Percentiles rank a stretch among this genome's conserved stretches.
phyloP scores from a whole-genome alignment of 2,888 invertebrate species.

The Carpatolechia fugitivella region DNA sequence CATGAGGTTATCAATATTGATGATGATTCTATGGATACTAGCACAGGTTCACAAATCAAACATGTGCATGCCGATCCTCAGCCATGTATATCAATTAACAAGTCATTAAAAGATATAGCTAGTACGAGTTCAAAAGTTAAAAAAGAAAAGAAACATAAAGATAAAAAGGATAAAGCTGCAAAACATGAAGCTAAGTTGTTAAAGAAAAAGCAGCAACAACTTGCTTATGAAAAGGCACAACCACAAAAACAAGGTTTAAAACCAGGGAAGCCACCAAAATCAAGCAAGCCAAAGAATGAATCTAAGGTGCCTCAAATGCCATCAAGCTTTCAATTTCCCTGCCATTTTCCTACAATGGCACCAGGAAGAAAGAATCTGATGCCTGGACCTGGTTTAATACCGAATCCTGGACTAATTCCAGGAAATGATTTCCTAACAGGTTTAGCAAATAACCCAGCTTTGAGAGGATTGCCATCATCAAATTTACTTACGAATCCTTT shows the following conservation, averaged over 20 bases:
- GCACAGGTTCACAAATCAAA: constrained; percentile 43
- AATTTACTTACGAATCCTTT: constrained; percentile 74
- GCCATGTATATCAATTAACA: constrained; percentile 65
- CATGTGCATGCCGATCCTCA: constrained; percentile 41
- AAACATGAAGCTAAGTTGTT: constrained; percentile 69
- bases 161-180: constrained; percentile 71
- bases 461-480: constrained; percentile 60
- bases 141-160: constrained; percentile 79
- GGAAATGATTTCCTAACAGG: constrained; percentile 62
- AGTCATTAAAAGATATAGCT: constrained; percentile 74
- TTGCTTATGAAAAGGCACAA: constrained; percentile 64
- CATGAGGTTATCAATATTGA: constrained; percentile 74
- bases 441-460: constrained; percentile 67
- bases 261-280: constrained; percentile 58
- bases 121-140: constrained; percentile 78
- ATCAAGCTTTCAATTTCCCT: constrained; percentile 60
- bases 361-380: constrained; percentile 78
- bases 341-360: constrained; percentile 57
- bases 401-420: constrained; percentile 72
- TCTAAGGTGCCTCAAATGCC: constrained; percentile 62
- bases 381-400: constrained; percentile 73
- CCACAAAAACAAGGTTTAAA: constrained; percentile 62
- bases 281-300: constrained; percentile 64
- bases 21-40: constrained; percentile 67
- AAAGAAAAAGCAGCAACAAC: constrained; percentile 69